A percentile compares a stretch with the other conserved stretches of the same genome.
Conservation (phyloP, 1,140 invertebrate genomes). For the Drosophila bipectinata region DNA sequence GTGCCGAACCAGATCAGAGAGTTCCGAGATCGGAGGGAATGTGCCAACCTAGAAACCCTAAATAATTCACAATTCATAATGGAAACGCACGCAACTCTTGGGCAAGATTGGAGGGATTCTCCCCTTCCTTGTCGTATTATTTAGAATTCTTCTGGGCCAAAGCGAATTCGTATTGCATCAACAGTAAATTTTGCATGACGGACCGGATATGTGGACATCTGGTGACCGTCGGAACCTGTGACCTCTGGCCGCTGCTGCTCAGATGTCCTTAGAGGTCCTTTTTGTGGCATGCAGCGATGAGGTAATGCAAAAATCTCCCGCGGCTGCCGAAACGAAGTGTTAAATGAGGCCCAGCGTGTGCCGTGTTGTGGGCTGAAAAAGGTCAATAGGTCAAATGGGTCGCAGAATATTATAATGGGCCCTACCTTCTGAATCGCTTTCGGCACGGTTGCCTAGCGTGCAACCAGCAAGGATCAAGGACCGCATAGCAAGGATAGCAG, state of each 20-base stretch:
- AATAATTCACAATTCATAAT: slow-evolving; percentile 65
- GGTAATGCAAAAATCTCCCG: slow-evolving; percentile 56
- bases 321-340: slow-evolving; percentile 59
- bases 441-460: slow-evolving; percentile 70
- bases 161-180: slow-evolving; percentile 70
- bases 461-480: slow-evolving; percentile 51
- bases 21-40: neutral
- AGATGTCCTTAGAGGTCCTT: slow-evolving; percentile 23
- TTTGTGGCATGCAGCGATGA: slow-evolving; percentile 9
- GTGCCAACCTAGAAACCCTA: slow-evolving; percentile 38
- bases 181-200: slow-evolving; percentile 50
- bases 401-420: neutral
- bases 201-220: slow-evolving; percentile 48
- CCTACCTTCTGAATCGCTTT: slow-evolving; percentile 30
- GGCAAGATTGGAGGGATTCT: no score
- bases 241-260: slow-evolving; percentile 18
- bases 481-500: slow-evolving; percentile 1
- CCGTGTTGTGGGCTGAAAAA: slow-evolving; percentile 29
- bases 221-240: slow-evolving; percentile 3
- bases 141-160: slow-evolving; percentile 8
- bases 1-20: slow-evolving; percentile 38
- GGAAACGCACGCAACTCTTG: neutral
- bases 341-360: slow-evolving; percentile 71
- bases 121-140: neutral
- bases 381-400: neutral